phyloP scores from a whole-genome alignment of 2,113 vertebrate genomes.

The Psilopogon haemacephalus region DNA sequence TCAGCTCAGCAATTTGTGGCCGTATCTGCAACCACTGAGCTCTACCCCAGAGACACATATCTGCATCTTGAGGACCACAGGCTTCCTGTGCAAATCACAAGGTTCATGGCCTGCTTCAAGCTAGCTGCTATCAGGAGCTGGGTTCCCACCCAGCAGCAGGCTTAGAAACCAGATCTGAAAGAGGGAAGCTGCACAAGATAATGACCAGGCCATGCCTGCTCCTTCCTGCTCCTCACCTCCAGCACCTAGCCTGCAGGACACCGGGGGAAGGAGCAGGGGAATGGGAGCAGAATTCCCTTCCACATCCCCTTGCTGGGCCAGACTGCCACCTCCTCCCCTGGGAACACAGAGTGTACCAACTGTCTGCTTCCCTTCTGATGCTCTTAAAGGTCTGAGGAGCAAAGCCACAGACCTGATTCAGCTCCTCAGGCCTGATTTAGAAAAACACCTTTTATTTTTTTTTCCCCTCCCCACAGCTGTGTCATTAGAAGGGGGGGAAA shows the following conservation, averaged over 20 bases:
- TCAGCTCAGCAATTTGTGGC: not conserved
- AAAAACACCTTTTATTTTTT: not conserved
- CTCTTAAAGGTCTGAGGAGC: constrained; percentile 22
- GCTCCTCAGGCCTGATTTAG: not conserved
- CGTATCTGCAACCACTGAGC: not conserved
- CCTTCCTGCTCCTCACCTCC: not conserved
- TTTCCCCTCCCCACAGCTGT: not conserved
- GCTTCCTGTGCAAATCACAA: not conserved
- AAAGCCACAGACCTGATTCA: not conserved
- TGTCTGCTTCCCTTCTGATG: not conserved
- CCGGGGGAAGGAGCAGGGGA: not conserved
- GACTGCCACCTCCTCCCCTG: not conserved
- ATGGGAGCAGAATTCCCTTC: not conserved
- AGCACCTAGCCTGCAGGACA: not conserved
- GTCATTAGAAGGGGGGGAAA: constrained; percentile 9
- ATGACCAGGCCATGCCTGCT: not conserved
- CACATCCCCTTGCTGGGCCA: not conserved
- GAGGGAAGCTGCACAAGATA: not conserved
- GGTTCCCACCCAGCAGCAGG: rapidly evolving
- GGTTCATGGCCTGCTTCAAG: not conserved
- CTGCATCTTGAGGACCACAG: not conserved
- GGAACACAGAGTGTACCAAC: not conserved
- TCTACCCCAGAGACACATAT: not conserved
- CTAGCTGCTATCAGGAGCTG: rapidly evolving
- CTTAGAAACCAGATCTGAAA: not conserved